These are phyloP conservation scores for Aldabrachelys gigantea DNA, from an alignment of 2,113 vertebrate genomes.

Conservation along the genomic window DNA sequence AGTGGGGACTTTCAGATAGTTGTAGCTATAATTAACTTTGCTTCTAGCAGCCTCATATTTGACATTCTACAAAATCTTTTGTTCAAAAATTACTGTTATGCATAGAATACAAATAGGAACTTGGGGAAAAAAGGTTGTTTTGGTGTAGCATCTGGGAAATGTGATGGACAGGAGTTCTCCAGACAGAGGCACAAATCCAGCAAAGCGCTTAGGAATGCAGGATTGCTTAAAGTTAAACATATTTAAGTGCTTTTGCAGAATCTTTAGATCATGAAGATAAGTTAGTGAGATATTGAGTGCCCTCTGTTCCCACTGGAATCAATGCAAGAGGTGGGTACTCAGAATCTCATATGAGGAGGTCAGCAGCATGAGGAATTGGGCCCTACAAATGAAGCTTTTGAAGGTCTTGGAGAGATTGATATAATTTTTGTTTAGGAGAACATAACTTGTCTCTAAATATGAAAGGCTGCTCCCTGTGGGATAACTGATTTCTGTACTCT, in stretches of 20 bases:
- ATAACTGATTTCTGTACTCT: not conserved
- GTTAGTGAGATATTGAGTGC: accelerated
- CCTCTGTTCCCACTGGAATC: not conserved
- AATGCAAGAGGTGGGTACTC: not conserved
- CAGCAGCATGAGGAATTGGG: not conserved
- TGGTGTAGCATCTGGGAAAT: not conserved
- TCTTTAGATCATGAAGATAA: not conserved
- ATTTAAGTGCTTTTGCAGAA: not conserved
- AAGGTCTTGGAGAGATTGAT: not conserved
- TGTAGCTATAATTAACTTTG: not conserved
- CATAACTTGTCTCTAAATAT: not conserved
- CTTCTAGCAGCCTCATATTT: accelerated
- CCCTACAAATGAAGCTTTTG: not conserved
- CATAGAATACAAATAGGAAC: not conserved
- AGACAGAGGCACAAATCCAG: not conserved
- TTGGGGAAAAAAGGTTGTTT: not conserved
- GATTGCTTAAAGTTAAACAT: accelerated
- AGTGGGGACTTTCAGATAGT: not conserved
- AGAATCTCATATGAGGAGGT: not conserved
- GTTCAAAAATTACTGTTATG: accelerated
- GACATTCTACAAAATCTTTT: not conserved
- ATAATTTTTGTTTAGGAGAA: not conserved
- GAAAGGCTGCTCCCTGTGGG: not conserved
- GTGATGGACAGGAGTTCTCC: not conserved
- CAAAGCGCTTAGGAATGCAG: not conserved